Evolutionary conservation across 2,888 invertebrate species (phyloP).

Genomic region (Kryphioiulus occultus): DNA sequence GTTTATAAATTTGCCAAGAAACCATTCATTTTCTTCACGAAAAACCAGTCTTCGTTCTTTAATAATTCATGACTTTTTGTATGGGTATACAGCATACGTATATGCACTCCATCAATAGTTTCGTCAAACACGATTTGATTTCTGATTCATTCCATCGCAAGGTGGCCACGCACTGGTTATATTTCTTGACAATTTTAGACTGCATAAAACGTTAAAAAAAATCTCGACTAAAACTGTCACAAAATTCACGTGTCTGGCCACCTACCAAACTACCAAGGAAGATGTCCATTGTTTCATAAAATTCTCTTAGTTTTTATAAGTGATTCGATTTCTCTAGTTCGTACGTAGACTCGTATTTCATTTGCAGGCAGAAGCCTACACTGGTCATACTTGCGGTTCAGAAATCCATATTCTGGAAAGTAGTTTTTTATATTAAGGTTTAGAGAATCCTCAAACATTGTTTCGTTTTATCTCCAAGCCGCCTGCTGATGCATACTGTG

Average conservation of each 20-base stretch:
- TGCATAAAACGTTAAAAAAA: no score
- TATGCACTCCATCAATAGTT: not conserved
- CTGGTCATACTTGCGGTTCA: not conserved
- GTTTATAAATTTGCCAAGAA: no score
- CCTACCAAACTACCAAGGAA: not conserved
- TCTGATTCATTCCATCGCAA: not conserved
- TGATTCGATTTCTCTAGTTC: constrained; percentile 8
- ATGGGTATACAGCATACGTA: not conserved
- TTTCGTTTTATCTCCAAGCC: not conserved
- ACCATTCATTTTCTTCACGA: not conserved
- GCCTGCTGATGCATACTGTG: not conserved
- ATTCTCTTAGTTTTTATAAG: not conserved
- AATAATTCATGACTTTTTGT: not conserved
- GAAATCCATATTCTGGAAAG: not conserved
- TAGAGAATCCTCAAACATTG: not conserved
- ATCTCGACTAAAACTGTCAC: no score
- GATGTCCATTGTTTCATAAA: not conserved
- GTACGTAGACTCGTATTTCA: not conserved
- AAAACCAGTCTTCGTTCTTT: not conserved
- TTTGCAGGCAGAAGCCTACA: not conserved
- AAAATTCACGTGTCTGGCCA: no score
- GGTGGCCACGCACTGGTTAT: no score
- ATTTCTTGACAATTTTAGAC: no score
- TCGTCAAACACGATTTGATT: not conserved
- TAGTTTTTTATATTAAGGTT: not conserved